Evolutionary conservation across 2,888 invertebrate genomes (phyloP).

Genomic region (Kryphioiulus occultus): DNA sequence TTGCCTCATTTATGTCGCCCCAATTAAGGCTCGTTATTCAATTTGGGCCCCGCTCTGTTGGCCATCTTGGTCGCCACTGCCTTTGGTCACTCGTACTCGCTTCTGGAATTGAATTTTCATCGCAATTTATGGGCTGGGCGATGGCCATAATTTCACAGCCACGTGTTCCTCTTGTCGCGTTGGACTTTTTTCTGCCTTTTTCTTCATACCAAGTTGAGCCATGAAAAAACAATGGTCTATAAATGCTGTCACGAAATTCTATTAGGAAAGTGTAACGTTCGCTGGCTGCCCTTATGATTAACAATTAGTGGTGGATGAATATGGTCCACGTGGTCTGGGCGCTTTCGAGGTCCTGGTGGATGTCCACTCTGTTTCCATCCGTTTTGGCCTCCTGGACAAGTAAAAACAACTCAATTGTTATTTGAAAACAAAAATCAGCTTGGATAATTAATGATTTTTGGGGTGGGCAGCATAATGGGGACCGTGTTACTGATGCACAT

Average conservation of each 20-base stretch:
- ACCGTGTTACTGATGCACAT: too few species aligned
- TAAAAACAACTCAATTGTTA: too few species aligned
- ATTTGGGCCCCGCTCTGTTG: neutral
- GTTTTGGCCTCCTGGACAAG: neutral
- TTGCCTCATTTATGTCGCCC: conserved; percentile 25
- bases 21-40: conserved; percentile 26
- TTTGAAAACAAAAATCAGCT: too few species aligned
- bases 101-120: conserved; percentile 12
- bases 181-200: neutral
- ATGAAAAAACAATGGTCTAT: neutral
- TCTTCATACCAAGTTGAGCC: neutral
- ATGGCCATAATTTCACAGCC: neutral
- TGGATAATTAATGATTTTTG: too few species aligned
- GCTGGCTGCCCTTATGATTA: neutral
- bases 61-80: conserved; percentile 1
- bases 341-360: neutral
- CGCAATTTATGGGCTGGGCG: neutral
- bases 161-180: neutral
- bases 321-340: neutral
- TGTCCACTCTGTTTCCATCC: neutral
- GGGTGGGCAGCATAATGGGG: too few species aligned
- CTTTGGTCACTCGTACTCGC: neutral
- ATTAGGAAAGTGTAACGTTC: neutral
- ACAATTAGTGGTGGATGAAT: neutral
- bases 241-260: neutral